These are phyloP conservation scores for Sinodicranocentrus sp. DNA, from an alignment of 2,888 invertebrate genomes.

Conservation along the genomic window DNA sequence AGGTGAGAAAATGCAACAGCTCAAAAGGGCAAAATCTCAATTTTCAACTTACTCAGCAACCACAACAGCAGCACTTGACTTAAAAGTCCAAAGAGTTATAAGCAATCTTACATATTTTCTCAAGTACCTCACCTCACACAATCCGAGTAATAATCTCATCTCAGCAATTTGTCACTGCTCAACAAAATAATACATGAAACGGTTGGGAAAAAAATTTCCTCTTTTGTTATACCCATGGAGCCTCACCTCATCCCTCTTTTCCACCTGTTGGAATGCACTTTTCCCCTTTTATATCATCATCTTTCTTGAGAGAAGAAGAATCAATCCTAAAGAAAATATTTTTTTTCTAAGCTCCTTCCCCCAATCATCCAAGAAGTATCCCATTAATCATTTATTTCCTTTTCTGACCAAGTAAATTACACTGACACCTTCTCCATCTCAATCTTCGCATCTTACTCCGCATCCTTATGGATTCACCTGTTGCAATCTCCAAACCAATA, in stretches of 20 bases:
- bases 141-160: slow-evolving; percentile 38
- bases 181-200: slow-evolving; percentile 44
- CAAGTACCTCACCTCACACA: slow-evolving; percentile 4
- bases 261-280: slow-evolving; percentile 52
- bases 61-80: slow-evolving; percentile 1
- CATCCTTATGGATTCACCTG: too few species aligned
- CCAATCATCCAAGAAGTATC: slow-evolving; percentile 54
- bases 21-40: slow-evolving; percentile 48
- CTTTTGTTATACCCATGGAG: slow-evolving; percentile 1
- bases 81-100: too few species aligned
- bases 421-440: slow-evolving; percentile 59
- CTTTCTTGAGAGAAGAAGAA: slow-evolving; percentile 44
- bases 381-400: slow-evolving; percentile 67
- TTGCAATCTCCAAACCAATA: too few species aligned
- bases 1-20: slow-evolving; percentile 54
- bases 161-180: slow-evolving; percentile 63
- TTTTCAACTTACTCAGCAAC: slow-evolving; percentile 20
- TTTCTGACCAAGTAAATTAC: slow-evolving; percentile 66
- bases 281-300: slow-evolving; percentile 3
- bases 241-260: not conserved
- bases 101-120: not conserved
- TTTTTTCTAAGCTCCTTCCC: slow-evolving; percentile 12
- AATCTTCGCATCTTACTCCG: slow-evolving; percentile 2
- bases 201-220: too few species aligned
- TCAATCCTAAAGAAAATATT: slow-evolving; percentile 38